Base-by-base conservation (phyloP, 1,140 invertebrate species). In the Popillia japonica region DNA sequence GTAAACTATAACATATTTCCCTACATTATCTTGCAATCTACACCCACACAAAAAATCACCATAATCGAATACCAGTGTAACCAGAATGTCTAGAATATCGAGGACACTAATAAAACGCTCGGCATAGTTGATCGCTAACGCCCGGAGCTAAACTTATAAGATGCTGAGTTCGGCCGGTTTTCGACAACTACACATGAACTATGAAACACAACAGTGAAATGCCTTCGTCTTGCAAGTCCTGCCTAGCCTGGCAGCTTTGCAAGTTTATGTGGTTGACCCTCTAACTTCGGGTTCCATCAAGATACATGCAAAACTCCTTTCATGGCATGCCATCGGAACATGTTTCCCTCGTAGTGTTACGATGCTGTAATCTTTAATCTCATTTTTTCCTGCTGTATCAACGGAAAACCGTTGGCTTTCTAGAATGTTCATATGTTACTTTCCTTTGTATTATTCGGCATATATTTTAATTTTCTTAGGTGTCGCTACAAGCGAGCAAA, bases 241-340 rank as follows among this genome's bases (percentile, higher is more conserved):
- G 82, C 81, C 81, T 81, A 79, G 81, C 83, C 83, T 82, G 84
- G 83, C 84, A 84, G 84, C 84, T 85, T 82, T 81, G 81, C 80
- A 86, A 86, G 85, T 86, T 86, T 86, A 83, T 86, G 85, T 81
- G 85, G 85, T 86, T 86, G 85, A 86, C 85, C 84, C 84, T 85
- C 81, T 77, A 84, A 85, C 82, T 84, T 82, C 80, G 79, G 81
- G 79, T 82, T 83, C 81, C 83, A 82, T 83, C 82, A 81, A 81
- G 81, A 82, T 83, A 84, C 84, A 85, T 84, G 83, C 80, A 83
- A 85, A 84, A 84, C 82, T 83, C 80, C 82, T 85, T 83, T 84
- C 84, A 78, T 83, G 79, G 79, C 72, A 61, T 48, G 20, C 72
- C 55, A 48, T 78, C 72, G 40, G 17, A 78, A 44, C 75, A 64